These are phyloP conservation scores for Seriola dumerili DNA, from an alignment of 2,113 vertebrate genomes.

Conservation along the genomic window DNA sequence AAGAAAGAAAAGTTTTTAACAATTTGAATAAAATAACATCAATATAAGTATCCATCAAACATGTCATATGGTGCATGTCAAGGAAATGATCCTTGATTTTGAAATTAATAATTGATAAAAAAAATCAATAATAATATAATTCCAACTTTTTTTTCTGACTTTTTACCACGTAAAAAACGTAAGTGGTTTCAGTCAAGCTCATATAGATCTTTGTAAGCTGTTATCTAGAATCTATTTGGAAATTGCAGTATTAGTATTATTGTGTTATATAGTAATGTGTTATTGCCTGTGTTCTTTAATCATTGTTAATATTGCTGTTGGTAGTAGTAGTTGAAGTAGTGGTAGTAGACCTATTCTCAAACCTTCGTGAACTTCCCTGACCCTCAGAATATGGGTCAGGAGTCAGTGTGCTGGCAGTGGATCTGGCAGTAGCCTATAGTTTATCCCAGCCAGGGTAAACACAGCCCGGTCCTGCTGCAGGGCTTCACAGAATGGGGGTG, in stretches of 20 bases:
- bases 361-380: conserved; percentile 57
- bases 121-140: background rate
- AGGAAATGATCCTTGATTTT: background rate
- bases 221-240: background rate
- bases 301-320: background rate
- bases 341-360: background rate
- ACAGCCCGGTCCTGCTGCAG: conserved; percentile 62
- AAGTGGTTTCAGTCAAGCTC: background rate
- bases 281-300: background rate
- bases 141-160: background rate
- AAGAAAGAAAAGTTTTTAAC: background rate
- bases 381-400: conserved; percentile 71
- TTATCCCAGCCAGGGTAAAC: conserved; percentile 73
- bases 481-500: conserved; percentile 34
- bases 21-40: background rate
- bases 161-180: background rate
- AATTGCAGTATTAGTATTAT: background rate
- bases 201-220: background rate
- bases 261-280: background rate
- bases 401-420: conserved; percentile 64
- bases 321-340: background rate
- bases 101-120: background rate
- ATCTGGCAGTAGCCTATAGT: conserved; percentile 75
- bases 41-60: background rate
- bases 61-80: background rate